Evolutionary conservation across 2,888 invertebrate species (phyloP).

Genomic region (Apotomis capreana): DNA sequence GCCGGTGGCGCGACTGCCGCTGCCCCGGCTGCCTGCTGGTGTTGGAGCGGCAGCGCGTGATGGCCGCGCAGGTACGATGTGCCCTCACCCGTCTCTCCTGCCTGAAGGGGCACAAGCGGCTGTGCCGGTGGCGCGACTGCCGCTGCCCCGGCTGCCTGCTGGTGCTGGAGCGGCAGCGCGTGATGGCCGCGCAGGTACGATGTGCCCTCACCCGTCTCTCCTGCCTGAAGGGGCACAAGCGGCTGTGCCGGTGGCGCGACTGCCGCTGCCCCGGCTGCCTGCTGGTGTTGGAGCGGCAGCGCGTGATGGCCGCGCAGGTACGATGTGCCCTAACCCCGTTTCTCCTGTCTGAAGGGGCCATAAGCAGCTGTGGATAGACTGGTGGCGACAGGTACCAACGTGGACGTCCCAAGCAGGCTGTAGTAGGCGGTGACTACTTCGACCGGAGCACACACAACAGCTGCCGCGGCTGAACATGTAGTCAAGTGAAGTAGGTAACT

Average conservation of each 20-base stretch:
- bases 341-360: too few relatives aligned
- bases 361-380: not conserved
- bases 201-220: too few relatives aligned
- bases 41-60: too few relatives aligned
- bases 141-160: constrained; percentile 91
- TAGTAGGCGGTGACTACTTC: too few relatives aligned
- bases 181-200: constrained; percentile 85
- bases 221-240: too few relatives aligned
- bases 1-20: too few relatives aligned
- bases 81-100: constrained; percentile 94
- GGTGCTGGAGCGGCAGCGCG: constrained; percentile 86
- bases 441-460: too few relatives aligned
- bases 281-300: constrained; percentile 87
- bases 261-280: constrained; percentile 93
- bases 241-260: constrained; percentile 69
- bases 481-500: too few relatives aligned
- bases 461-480: too few relatives aligned
- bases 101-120: constrained; percentile 92
- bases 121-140: constrained; percentile 94
- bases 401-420: too few relatives aligned
- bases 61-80: too few relatives aligned
- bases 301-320: constrained; percentile 86
- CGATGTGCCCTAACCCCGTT: not conserved
- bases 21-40: too few relatives aligned
- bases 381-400: not conserved